Evolutionary conservation across 1,140 invertebrate species (phyloP).

Genomic region (Hormaphis cornu): DNA sequence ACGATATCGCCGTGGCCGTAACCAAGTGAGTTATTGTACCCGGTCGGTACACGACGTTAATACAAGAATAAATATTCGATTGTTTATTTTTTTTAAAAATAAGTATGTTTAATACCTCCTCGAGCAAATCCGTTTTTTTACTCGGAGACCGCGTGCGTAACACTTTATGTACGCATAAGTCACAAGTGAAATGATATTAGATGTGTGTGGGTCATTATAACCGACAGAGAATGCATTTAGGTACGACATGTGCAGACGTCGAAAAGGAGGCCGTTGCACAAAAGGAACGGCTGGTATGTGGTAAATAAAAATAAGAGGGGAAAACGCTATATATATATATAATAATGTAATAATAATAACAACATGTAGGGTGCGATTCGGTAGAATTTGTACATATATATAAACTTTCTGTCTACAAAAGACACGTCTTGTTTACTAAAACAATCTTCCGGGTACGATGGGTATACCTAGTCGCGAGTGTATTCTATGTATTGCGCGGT

Average conservation of each 20-base stretch:
- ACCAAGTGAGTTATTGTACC: constrained; percentile 66
- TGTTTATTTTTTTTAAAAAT: neutral
- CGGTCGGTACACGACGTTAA: neutral
- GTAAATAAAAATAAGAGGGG: constrained; percentile 26
- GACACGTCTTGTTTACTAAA: constrained; percentile 16
- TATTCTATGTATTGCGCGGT: neutral
- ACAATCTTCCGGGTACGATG: constrained; percentile 11
- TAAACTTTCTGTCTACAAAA: neutral
- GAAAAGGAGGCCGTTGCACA: constrained; percentile 88
- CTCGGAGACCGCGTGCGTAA: neutral
- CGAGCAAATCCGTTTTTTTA: neutral
- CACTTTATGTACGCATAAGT: neutral
- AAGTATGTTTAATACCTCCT: too few relatives aligned
- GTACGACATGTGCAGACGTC: constrained; percentile 91
- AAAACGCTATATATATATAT: constrained; percentile 3
- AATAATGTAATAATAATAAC: too few relatives aligned
- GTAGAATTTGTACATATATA: constrained; percentile 30
- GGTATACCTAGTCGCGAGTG: neutral
- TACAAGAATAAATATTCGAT: neutral
- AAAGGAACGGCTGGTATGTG: constrained; percentile 88
- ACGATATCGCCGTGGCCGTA: constrained; percentile 90
- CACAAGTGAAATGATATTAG: neutral
- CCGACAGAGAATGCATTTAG: constrained; percentile 48
- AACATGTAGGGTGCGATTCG: too few relatives aligned
- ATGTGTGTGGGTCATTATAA: constrained; percentile 3